These are phyloP conservation scores for Phalera bucephala DNA, from an alignment of 2,888 invertebrate genomes.

Conservation along the genomic window DNA sequence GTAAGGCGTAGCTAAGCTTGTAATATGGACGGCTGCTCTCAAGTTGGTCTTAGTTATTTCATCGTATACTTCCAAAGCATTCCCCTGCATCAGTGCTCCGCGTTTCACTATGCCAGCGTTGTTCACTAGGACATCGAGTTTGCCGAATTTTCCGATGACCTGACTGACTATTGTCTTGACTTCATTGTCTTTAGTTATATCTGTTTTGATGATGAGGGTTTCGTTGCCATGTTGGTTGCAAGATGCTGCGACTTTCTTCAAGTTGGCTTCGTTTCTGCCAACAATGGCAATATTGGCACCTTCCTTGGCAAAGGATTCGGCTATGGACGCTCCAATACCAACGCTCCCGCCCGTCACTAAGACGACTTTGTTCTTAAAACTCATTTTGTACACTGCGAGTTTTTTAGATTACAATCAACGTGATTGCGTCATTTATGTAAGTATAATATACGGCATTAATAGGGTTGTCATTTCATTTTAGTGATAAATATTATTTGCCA, in stretches of 20 bases:
- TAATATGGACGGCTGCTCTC: slow-evolving; percentile 3
- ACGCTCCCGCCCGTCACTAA: slow-evolving; percentile 44
- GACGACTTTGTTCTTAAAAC: slow-evolving; percentile 39
- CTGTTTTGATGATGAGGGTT: slow-evolving; percentile 31
- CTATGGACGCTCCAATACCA: slow-evolving; percentile 43
- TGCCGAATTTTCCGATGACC: slow-evolving; percentile 32
- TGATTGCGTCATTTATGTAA: too few species aligned
- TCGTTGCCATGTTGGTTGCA: slow-evolving; percentile 21
- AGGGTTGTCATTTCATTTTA: too few species aligned
- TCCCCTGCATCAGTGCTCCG: slow-evolving; percentile 23
- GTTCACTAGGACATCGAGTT: slow-evolving; percentile 42
- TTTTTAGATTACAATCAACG: too few species aligned
- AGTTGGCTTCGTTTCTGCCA: slow-evolving; percentile 21
- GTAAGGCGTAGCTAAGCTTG: slow-evolving; percentile 4
- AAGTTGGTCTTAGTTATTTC: slow-evolving; percentile 8
- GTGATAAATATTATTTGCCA: too few species aligned
- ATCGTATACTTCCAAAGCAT: slow-evolving; percentile 20
- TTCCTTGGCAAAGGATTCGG: slow-evolving; percentile 35
- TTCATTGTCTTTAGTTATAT: slow-evolving; percentile 34
- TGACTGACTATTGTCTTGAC: slow-evolving; percentile 24
- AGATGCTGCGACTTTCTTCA: slow-evolving; percentile 11
- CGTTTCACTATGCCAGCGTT: slow-evolving; percentile 34
- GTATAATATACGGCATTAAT: too few species aligned
- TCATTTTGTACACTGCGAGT: too few species aligned
- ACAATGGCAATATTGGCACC: slow-evolving; percentile 25